Conservation (phyloP, 37 sponge, comb jelly and placozoan genomes). For the Hormiphora californensis region DNA sequence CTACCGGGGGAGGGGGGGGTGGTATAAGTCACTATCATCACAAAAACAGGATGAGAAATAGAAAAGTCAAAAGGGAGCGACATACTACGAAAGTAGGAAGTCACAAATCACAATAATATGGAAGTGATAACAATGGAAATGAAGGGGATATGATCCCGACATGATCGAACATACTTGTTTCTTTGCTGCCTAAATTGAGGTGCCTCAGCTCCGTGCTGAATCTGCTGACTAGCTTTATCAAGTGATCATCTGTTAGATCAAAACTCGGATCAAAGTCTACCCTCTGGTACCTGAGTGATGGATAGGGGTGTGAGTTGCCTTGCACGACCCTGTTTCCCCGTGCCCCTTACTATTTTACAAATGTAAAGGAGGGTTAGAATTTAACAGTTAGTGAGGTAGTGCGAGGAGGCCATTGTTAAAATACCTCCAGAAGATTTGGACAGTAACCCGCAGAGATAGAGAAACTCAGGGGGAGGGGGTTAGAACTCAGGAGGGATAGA, state of each 20-base stretch:
- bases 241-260: background rate
- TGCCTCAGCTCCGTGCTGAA: slow-evolving; percentile 1
- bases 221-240: background rate
- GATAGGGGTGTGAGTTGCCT: too few species aligned
- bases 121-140: too few species aligned
- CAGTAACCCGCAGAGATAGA: background rate
- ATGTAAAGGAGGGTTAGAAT: too few species aligned
- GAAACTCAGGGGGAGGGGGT: too few species aligned
- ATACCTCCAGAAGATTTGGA: background rate
- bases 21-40: too few species aligned
- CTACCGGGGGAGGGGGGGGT: too few species aligned
- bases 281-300: slow-evolving; percentile 46
- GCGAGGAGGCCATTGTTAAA: background rate
- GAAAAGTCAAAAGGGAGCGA: background rate
- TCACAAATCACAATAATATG: too few species aligned
- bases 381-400: background rate
- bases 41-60: background rate
- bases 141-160: background rate
- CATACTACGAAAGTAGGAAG: too few species aligned
- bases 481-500: too few species aligned
- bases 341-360: too few species aligned
- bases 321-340: too few species aligned
- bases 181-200: slow-evolving; percentile 23
- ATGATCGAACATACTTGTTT: background rate
- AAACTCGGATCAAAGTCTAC: slow-evolving; percentile 25